Conservation (phyloP, 2,797 vertebrate genomes). For the Parauchenoglanis ngamensis region DNA sequence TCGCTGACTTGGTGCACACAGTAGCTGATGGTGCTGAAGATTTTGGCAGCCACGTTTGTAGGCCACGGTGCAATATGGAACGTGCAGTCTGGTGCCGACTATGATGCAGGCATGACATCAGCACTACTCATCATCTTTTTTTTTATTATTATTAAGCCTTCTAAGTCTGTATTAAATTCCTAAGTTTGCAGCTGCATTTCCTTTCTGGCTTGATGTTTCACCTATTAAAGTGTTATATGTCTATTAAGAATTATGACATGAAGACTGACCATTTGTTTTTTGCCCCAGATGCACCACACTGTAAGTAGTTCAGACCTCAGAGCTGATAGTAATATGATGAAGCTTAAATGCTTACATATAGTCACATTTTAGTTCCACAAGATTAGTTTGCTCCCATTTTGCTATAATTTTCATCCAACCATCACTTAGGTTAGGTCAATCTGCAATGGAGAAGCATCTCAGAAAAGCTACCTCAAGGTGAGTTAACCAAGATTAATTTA, state of each 20-base stretch:
- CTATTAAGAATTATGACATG: constrained; percentile 38
- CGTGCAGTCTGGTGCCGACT: too few relatives aligned
- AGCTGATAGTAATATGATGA: not conserved
- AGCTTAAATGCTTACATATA: not conserved
- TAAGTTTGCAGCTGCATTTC: constrained; percentile 39
- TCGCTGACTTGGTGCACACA: too few relatives aligned
- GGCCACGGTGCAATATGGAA: too few relatives aligned
- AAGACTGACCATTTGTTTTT: constrained; percentile 21
- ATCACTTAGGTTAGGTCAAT: not conserved
- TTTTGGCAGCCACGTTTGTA: too few relatives aligned
- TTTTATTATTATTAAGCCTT: not conserved
- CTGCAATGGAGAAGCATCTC: not conserved
- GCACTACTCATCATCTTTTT: not conserved
- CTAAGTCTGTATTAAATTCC: not conserved
- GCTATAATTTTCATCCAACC: too few relatives aligned
- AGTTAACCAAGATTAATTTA: not conserved
- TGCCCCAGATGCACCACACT: not conserved
- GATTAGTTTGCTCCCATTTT: not conserved
- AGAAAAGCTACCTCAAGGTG: not conserved
- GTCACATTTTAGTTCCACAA: not conserved
- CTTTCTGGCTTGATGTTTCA: constrained; percentile 26
- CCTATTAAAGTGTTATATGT: constrained; percentile 26
- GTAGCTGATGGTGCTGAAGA: too few relatives aligned
- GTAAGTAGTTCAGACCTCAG: not conserved
- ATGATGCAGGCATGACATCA: not conserved